These are phyloP conservation scores for Tetrao urogallus DNA, from an alignment of 2,113 vertebrate species.

Conservation along the genomic window DNA sequence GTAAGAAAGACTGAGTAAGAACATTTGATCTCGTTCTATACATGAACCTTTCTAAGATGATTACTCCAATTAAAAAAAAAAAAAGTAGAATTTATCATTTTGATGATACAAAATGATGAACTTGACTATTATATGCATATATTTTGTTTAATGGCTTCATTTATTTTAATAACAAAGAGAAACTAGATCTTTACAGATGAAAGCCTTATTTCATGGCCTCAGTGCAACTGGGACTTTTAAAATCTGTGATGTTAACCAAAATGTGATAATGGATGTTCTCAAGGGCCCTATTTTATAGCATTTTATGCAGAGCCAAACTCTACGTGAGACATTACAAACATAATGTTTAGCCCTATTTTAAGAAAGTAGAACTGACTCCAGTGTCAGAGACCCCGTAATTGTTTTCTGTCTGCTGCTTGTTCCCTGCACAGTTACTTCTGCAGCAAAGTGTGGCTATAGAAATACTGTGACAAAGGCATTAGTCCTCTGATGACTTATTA, in stretches of 20 bases:
- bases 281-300: slow-evolving; percentile 73
- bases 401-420: slow-evolving; percentile 2
- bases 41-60: slow-evolving; percentile 36
- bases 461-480: slow-evolving; percentile 34
- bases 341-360: slow-evolving; percentile 62
- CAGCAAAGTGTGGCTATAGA: slow-evolving; percentile 9
- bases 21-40: slow-evolving; percentile 54
- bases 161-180: slow-evolving; percentile 84
- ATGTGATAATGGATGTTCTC: slow-evolving; percentile 80
- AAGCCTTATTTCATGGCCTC: slow-evolving; percentile 71
- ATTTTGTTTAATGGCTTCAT: slow-evolving; percentile 79
- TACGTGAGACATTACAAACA: slow-evolving; percentile 51
- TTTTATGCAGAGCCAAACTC: slow-evolving; percentile 70
- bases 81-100: slow-evolving; percentile 61
- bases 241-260: slow-evolving; percentile 81
- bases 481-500: slow-evolving; percentile 35
- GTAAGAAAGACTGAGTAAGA: slow-evolving; percentile 41
- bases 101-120: slow-evolving; percentile 71
- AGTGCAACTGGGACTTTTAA: slow-evolving; percentile 75
- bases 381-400: slow-evolving; percentile 55
- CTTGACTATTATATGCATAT: slow-evolving; percentile 70
- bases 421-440: slow-evolving; percentile 5
- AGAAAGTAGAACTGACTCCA: slow-evolving; percentile 41
- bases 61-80: slow-evolving; percentile 47
- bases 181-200: slow-evolving; percentile 80